Percentiles rank a stretch among this genome's conserved stretches.
Evolutionary conservation across 2,113 vertebrate genomes (phyloP).

Genomic region (Petaurus breviceps): DNA sequence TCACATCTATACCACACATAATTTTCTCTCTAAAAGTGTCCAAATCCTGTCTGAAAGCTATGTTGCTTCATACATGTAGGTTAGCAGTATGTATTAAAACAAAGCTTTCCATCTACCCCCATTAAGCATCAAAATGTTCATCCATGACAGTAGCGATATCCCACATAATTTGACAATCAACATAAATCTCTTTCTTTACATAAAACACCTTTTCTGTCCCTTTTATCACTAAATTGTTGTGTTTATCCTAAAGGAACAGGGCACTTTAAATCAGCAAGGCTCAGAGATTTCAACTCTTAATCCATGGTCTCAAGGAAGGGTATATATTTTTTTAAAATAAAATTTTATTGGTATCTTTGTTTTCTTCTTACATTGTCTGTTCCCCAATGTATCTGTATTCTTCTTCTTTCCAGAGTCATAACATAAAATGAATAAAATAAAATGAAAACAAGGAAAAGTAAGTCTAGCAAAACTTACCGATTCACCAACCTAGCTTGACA

Average conservation of each 20-base stretch:
- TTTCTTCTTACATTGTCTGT: neutral
- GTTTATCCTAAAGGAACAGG: neutral
- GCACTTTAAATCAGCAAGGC: neutral
- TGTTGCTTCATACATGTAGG: neutral
- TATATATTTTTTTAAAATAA: neutral
- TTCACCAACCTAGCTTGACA: neutral
- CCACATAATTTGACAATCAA: neutral
- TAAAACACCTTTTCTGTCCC: neutral
- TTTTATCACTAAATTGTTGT: neutral
- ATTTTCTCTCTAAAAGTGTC: neutral
- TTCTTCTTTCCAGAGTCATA: neutral
- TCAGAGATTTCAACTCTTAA: neutral
- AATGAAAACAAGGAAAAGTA: neutral
- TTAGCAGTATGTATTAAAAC: neutral
- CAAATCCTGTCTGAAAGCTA: neutral
- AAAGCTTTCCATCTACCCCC: neutral
- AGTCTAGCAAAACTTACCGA: neutral
- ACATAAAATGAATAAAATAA: neutral
- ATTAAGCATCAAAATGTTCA: neutral
- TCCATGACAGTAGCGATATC: neutral
- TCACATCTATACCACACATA: neutral
- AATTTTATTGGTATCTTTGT: neutral
- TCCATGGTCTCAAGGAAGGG: neutral
- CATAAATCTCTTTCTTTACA: neutral
- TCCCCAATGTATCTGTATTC: neutral